A percentile compares a stretch with the other conserved stretches of the same genome.
Evolutionary conservation across 2,888 invertebrate species (phyloP).

Genomic region (Troides oblongomaculatus): DNA sequence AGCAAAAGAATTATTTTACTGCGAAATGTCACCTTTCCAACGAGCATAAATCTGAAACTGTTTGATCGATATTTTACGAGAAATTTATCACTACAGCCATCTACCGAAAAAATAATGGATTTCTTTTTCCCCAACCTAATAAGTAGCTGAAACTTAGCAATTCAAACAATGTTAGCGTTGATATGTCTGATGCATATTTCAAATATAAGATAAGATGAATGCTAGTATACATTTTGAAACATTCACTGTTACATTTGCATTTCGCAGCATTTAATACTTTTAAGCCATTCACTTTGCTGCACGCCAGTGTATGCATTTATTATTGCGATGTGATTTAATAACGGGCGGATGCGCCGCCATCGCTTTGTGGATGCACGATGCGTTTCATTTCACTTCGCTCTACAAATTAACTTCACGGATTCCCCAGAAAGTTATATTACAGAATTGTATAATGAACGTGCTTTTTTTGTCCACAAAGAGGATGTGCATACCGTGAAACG

Average conservation of each 20-base stretch:
- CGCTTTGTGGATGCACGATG: constrained; percentile 17
- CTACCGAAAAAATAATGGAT: too few relatives aligned
- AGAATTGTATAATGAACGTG: background rate
- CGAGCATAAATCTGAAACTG: too few relatives aligned
- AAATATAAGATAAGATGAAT: background rate
- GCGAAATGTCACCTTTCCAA: too few relatives aligned
- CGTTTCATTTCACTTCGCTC: constrained; percentile 62
- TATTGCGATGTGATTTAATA: constrained; percentile 23
- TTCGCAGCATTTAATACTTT: constrained; percentile 16
- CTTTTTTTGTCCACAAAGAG: too few relatives aligned
- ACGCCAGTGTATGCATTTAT: constrained; percentile 20
- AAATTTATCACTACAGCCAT: too few relatives aligned
- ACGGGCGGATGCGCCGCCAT: constrained; percentile 16
- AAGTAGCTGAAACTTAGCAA: too few relatives aligned
- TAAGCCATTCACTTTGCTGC: constrained; percentile 12
- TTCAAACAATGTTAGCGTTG: too few relatives aligned
- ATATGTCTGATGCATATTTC: background rate
- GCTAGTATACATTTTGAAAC: background rate
- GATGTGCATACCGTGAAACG: too few relatives aligned
- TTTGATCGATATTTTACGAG: too few relatives aligned
- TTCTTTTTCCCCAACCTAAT: too few relatives aligned
- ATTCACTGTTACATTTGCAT: constrained; percentile 9
- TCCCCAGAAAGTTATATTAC: background rate
- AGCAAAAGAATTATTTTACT: too few relatives aligned
- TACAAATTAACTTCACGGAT: constrained; percentile 51